Percentiles rank a stretch among this genome's conserved stretches.
phyloP scores from a whole-genome alignment of 2,113 vertebrate genomes.

The Leptobrachium ailaonicum region DNA sequence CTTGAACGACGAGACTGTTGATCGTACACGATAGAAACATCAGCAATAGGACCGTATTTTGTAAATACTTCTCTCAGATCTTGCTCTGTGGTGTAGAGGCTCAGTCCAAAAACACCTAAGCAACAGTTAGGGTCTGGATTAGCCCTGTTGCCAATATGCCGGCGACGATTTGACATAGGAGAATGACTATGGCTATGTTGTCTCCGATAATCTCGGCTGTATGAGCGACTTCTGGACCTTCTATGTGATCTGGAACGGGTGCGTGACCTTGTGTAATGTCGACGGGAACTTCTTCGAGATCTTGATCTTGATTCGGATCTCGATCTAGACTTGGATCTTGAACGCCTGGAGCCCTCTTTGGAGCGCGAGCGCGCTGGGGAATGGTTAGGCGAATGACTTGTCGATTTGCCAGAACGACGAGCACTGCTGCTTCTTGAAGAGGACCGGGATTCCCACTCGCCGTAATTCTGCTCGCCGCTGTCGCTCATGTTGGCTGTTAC shows the following conservation, averaged over 20 bases:
- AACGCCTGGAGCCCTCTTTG: conserved; percentile 87
- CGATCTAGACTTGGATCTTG: conserved; percentile 85
- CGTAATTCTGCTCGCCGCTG: conserved; percentile 36
- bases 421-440: conserved; percentile 91
- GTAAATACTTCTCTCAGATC: conserved; percentile 94
- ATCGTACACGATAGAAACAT: conserved; percentile 91
- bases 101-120: conserved; percentile 93
- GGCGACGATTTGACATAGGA: conserved; percentile 92
- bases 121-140: conserved; percentile 95
- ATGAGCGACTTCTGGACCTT: conserved; percentile 85
- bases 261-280: conserved; percentile 84
- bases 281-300: conserved; percentile 87
- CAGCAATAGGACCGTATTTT: conserved; percentile 89
- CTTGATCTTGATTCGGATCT: conserved; percentile 91
- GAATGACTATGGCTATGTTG: conserved; percentile 90
- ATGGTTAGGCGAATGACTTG: conserved; percentile 75
- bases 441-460: conserved; percentile 83
- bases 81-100: conserved; percentile 91
- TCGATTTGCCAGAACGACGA: conserved; percentile 86
- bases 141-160: conserved; percentile 89
- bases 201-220: conserved; percentile 85
- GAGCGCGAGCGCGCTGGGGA: conserved; percentile 78
- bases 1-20: conserved; percentile 92
- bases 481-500: conserved; percentile 20
- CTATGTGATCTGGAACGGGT: conserved; percentile 87